Percentiles rank a stretch among this genome's conserved stretches.
Evolutionary conservation across 2,113 vertebrate species (phyloP).

Genomic region (Pungitius pungitius): DNA sequence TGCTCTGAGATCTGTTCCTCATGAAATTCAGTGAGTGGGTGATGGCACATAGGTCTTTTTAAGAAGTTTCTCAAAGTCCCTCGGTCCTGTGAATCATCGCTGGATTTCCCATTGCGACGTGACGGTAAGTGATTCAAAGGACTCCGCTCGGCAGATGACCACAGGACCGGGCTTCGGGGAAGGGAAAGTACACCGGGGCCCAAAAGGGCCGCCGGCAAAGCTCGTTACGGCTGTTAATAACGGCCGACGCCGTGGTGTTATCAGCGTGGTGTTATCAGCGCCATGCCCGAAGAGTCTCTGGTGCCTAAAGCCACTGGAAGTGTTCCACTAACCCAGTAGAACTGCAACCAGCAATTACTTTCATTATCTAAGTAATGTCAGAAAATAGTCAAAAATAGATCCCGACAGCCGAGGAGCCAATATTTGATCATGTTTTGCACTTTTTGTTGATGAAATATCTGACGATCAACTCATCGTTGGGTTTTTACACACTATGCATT

Average conservation of each 20-base stretch:
- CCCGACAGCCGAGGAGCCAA: neutral
- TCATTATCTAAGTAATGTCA: neutral
- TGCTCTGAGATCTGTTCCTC: constrained; percentile 8
- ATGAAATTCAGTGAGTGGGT: constrained; percentile 27
- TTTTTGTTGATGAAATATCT: neutral
- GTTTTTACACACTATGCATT: constrained; percentile 10
- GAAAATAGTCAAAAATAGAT: neutral
- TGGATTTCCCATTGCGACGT: constrained; percentile 66
- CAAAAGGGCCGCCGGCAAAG: neutral
- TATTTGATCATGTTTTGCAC: neutral
- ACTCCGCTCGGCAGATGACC: constrained; percentile 28
- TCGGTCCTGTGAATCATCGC: constrained; percentile 69
- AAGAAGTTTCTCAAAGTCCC: constrained; percentile 57
- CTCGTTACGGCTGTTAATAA: neutral
- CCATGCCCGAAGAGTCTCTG: constrained; percentile 1
- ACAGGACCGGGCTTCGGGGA: constrained; percentile 1
- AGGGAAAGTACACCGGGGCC: constrained; percentile 20
- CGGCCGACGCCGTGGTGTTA: neutral
- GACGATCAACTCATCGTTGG: neutral
- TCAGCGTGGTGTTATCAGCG: neutral
- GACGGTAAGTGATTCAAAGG: constrained; percentile 65
- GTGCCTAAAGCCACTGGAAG: neutral
- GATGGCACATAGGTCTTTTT: constrained; percentile 31
- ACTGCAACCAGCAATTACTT: neutral
- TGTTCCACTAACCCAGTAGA: neutral